Conservation (phyloP, 1,140 invertebrate genomes). For the Nasonia giraulti region DNA sequence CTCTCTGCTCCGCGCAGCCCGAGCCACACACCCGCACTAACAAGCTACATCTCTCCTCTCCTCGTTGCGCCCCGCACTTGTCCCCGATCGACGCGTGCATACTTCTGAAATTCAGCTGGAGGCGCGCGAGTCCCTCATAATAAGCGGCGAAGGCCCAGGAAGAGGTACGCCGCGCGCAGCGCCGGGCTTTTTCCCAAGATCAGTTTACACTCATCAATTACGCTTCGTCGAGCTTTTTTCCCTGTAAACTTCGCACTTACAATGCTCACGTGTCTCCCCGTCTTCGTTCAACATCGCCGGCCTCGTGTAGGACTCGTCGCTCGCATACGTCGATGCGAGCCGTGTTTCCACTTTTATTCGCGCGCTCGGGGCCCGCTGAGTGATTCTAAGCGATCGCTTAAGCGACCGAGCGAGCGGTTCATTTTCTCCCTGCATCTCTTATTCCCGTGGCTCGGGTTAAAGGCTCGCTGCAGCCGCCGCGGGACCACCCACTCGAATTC, state of each 20-base stretch:
- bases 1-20: no score
- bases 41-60: neutral
- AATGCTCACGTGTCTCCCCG: constrained; percentile 4
- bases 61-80: neutral
- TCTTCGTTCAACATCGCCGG: neutral
- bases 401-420: constrained; percentile 14
- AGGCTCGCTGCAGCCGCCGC: neutral
- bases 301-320: constrained; percentile 58
- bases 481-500: constrained; percentile 10
- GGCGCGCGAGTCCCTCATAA: neutral
- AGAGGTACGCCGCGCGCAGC: no score
- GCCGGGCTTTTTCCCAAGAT: neutral
- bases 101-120: neutral
- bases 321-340: constrained; percentile 58
- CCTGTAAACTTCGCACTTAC: neutral
- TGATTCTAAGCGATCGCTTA: constrained; percentile 34
- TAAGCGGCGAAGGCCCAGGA: no score
- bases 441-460: constrained; percentile 9
- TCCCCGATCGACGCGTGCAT: neutral
- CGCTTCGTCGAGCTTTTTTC: neutral
- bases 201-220: neutral
- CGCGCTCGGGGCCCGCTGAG: neutral
- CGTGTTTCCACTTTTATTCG: constrained; percentile 53
- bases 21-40: neutral
- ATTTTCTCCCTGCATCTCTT: constrained; percentile 1